Evolutionary conservation across 2,113 vertebrate species (phyloP).

Genomic region (Pangasianodon gigas): DNA sequence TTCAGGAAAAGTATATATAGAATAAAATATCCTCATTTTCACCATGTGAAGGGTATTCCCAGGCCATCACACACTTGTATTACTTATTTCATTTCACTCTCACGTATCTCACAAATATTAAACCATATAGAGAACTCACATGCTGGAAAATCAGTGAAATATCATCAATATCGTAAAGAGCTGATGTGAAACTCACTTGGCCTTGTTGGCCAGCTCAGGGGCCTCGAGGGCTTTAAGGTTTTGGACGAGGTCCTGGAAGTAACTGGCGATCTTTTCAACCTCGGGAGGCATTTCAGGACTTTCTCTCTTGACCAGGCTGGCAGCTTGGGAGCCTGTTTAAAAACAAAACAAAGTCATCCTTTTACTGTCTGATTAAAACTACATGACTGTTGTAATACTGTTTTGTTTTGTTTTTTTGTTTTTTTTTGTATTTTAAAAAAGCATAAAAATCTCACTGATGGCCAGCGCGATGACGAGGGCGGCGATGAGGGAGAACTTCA

Average conservation of each 20-base stretch:
- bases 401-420: neutral
- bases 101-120: neutral
- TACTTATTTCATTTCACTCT: neutral
- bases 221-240: slow-evolving; percentile 60
- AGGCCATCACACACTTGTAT: neutral
- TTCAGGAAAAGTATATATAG: neutral
- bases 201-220: slow-evolving; percentile 60
- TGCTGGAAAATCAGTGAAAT: neutral
- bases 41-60: neutral
- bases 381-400: neutral
- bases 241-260: slow-evolving; percentile 64
- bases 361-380: neutral
- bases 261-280: slow-evolving; percentile 55
- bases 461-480: slow-evolving; percentile 60
- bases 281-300: slow-evolving; percentile 55
- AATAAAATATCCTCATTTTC: neutral
- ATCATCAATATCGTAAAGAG: neutral
- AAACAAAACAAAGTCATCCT: neutral
- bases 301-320: slow-evolving; percentile 65
- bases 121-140: neutral
- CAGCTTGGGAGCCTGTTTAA: slow-evolving; percentile 60
- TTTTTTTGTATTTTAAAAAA: neutral
- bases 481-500: slow-evolving; percentile 62
- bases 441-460: slow-evolving; percentile 55
- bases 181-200: slow-evolving; percentile 61